Base-by-base conservation (phyloP, 2,113 vertebrate species). In the Xiphias gladius region DNA sequence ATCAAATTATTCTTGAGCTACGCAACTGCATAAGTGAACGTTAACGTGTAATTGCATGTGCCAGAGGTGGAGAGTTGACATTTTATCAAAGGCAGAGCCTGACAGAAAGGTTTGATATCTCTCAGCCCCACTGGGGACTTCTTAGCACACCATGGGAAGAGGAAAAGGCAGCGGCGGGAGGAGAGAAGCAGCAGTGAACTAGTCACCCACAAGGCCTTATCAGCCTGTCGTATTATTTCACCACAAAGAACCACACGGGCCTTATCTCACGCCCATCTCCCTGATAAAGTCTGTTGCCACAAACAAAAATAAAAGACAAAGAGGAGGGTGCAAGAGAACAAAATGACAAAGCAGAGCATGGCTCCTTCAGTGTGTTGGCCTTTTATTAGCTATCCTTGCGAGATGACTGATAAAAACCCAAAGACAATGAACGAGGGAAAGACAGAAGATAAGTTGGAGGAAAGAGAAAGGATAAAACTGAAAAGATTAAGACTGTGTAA, bases 351-450 rank as follows among this genome's bases (percentile, higher is more conserved):
- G 79, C 71, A 10, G 72, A 73, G 70, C 79, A 58, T 37, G 66
- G 43, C 84, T 84, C 76, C 87, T 76, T 90, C 83, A 62, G 55
- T 79, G 79, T 74, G 64, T 79, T 73, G 57, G 83, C 77, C 86
- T 92, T 92, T 91, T 92, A 94, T 94, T 93, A 92, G 89, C 88
- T 90, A 85, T 82, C 81, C 64, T 80, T 77, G 86, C 84, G 80
- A 91, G 91, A 94, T 93, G 91, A 90, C 94, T 94, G 93, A 95
- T 93, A 93, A 92, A 86, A 61, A 20, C 20, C 83, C 86, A 89
- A 93, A 93, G 89, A 93, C 91, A 91, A 91, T 86, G 76, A 84
- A 74, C 68, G 81, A 87, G 68, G 54, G 76, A 84, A 80, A 87
- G 87, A 84, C 67, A 26, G 75, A 57, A 74, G 85, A 91, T 86